These are phyloP conservation scores for Lycopodina hypogea DNA, from an alignment of 37 sponge, comb jelly and placozoan species.

Conservation along the genomic window DNA sequence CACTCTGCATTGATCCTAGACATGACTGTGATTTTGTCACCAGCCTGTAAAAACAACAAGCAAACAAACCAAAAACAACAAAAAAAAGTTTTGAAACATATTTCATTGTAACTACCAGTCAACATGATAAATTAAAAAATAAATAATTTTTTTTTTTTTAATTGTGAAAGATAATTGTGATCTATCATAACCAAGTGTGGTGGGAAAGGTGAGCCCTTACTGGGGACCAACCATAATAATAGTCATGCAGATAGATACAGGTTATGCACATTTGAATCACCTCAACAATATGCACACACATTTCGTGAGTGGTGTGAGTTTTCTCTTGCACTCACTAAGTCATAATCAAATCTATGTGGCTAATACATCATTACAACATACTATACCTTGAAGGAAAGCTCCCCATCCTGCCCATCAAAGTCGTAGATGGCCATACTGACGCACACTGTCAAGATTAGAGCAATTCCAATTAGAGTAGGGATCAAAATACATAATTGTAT, in stretches of 20 bases:
- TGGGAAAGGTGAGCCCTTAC: too few relatives aligned
- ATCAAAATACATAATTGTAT: background rate
- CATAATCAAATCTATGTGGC: too few relatives aligned
- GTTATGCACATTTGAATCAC: too few relatives aligned
- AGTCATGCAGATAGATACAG: too few relatives aligned
- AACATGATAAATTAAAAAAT: background rate
- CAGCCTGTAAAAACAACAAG: constrained; percentile 16
- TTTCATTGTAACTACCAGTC: background rate
- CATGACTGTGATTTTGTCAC: constrained; percentile 34
- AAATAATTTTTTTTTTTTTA: background rate
- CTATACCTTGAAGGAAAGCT: constrained; percentile 73
- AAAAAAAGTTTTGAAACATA: background rate
- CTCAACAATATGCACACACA: too few relatives aligned
- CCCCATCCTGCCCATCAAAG: constrained; percentile 76
- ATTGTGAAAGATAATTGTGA: too few relatives aligned
- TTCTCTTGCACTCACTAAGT: too few relatives aligned
- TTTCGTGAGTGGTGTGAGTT: too few relatives aligned
- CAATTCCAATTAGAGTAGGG: background rate
- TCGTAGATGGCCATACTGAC: constrained; percentile 45
- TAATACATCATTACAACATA: too few relatives aligned
- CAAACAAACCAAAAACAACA: background rate
- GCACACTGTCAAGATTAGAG: background rate
- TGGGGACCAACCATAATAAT: too few relatives aligned
- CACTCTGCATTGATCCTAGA: constrained; percentile 55
- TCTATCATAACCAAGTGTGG: too few relatives aligned